A percentile compares a stretch with the other conserved stretches of the same genome.
These are phyloP conservation scores for Sitta carolinensis DNA, from an alignment of 2,797 vertebrate species.

Conservation along the genomic window DNA sequence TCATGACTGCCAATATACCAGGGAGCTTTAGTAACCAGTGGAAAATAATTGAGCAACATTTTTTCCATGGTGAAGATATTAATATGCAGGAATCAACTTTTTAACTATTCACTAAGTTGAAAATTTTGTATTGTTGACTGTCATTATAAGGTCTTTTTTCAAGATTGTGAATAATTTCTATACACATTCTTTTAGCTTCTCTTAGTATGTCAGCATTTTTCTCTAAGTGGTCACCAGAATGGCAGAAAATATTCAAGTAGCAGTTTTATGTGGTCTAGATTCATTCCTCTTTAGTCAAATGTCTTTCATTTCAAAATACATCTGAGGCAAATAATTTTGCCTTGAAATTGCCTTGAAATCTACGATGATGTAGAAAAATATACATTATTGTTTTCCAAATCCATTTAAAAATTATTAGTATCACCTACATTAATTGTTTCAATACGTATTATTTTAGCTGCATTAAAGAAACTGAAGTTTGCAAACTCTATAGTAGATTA, in stretches of 20 bases:
- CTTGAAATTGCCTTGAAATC: background rate
- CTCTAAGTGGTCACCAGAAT: background rate
- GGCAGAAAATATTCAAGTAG: background rate
- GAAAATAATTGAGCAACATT: background rate
- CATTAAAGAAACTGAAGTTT: background rate
- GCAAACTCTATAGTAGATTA: background rate
- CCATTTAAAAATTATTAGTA: background rate
- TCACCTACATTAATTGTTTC: background rate
- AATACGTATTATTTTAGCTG: background rate
- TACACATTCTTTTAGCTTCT: background rate
- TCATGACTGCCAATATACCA: background rate
- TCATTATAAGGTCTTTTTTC: background rate
- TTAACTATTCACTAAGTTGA: background rate
- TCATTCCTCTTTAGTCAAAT: background rate
- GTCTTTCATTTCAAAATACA: background rate
- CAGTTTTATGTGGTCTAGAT: background rate
- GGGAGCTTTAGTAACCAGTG: background rate
- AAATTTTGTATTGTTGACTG: background rate
- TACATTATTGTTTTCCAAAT: background rate
- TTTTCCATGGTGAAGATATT: background rate
- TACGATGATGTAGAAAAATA: background rate
- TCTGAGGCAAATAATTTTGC: background rate
- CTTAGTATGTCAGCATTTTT: background rate
- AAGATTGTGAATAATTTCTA: background rate
- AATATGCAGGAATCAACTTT: accelerated